These are phyloP conservation scores for Pyxicephalus adspersus DNA, from an alignment of 2,113 vertebrate species.

Conservation along the genomic window DNA sequence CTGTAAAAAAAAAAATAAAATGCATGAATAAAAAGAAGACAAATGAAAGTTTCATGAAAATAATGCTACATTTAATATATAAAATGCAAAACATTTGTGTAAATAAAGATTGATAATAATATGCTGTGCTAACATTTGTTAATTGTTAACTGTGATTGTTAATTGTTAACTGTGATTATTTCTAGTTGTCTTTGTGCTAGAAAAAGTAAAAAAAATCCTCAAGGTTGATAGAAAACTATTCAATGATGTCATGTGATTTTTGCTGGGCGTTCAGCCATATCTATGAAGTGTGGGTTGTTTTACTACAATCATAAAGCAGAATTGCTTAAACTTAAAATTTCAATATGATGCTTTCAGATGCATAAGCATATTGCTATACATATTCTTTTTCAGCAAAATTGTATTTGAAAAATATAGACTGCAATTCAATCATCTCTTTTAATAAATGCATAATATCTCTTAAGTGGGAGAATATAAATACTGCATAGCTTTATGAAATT, in stretches of 20 bases:
- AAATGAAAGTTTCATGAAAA: too few relatives aligned
- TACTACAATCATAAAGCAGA: constrained; percentile 15
- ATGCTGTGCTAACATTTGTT: too few relatives aligned
- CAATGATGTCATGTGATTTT: constrained; percentile 32
- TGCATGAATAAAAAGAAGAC: too few relatives aligned
- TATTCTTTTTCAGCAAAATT: constrained; percentile 4
- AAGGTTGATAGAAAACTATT: constrained; percentile 1
- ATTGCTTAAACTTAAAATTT: constrained; percentile 21
- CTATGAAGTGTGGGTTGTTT: constrained; percentile 13
- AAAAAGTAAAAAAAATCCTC: background rate
- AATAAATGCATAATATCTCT: constrained; percentile 35
- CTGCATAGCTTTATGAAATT: constrained; percentile 21
- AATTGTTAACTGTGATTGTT: too few relatives aligned
- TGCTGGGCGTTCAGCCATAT: constrained; percentile 28
- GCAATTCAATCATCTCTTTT: constrained; percentile 9
- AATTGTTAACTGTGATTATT: constrained; percentile 3
- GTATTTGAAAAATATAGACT: background rate
- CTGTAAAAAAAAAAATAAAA: too few relatives aligned
- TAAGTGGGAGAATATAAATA: constrained; percentile 18
- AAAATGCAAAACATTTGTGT: too few relatives aligned
- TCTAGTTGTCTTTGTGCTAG: constrained; percentile 8
- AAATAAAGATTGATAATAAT: too few relatives aligned
- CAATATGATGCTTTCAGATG: constrained; percentile 25
- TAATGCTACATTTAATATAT: too few relatives aligned
- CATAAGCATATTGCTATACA: constrained; percentile 23